phyloP scores from a whole-genome alignment of 2,888 invertebrate species.

The Chymomyza fuscimana region DNA sequence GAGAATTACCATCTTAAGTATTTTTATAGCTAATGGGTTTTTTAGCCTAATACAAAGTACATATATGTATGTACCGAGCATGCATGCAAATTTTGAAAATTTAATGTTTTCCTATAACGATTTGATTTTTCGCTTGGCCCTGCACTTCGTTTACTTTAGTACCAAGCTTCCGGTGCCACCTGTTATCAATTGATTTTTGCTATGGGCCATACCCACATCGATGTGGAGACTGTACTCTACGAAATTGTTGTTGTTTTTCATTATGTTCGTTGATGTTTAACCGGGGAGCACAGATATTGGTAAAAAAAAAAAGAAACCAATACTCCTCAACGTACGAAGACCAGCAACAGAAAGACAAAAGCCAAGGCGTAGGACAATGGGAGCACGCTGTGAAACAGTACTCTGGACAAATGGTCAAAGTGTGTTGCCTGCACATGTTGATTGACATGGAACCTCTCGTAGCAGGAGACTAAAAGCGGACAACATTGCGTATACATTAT shows the following conservation, averaged over 20 bases:
- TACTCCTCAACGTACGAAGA: neutral
- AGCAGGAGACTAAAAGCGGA: slow-evolving; percentile 3
- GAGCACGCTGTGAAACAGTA: neutral
- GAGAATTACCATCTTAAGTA: slow-evolving; percentile 72
- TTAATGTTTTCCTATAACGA: slow-evolving; percentile 71
- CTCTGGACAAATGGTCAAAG: neutral
- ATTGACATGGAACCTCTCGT: slow-evolving; percentile 1
- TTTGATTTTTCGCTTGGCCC: slow-evolving; percentile 35
- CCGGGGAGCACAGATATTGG: neutral
- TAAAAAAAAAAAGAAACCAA: neutral
- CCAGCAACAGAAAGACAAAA: slow-evolving; percentile 20
- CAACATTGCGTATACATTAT: slow-evolving; percentile 49
- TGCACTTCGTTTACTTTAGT: slow-evolving; percentile 26
- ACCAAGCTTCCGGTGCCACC: slow-evolving; percentile 52
- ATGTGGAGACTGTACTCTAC: neutral
- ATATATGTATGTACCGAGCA: slow-evolving; percentile 9
- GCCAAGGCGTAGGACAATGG: slow-evolving; percentile 1
- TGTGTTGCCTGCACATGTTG: slow-evolving; percentile 5
- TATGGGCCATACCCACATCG: neutral
- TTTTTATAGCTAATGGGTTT: slow-evolving; percentile 74
- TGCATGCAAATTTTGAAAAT: slow-evolving; percentile 62
- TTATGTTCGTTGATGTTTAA: too few relatives aligned
- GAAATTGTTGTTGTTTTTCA: neutral
- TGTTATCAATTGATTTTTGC: slow-evolving; percentile 71
- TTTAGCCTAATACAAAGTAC: slow-evolving; percentile 67